A percentile compares a stretch with the other conserved stretches of the same genome.
phyloP scores from a whole-genome alignment of 2,888 invertebrate genomes.

The Ennomos quercinarius region DNA sequence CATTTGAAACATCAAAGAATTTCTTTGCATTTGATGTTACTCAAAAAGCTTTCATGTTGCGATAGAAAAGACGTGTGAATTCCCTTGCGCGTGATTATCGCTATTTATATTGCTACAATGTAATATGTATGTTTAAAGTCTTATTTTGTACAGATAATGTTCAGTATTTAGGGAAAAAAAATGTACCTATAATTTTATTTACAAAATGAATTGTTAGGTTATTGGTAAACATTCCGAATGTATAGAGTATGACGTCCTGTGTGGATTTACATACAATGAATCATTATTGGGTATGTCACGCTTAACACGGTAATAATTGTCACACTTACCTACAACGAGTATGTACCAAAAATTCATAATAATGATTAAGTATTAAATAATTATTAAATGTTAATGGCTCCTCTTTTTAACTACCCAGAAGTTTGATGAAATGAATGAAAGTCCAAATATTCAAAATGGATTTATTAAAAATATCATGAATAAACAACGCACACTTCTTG shows the following conservation, averaged over 20 bases:
- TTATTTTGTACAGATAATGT: conserved; percentile 36
- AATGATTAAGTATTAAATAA: conserved; percentile 38
- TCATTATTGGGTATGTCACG: conserved; percentile 8
- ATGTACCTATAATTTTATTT: conserved; percentile 43
- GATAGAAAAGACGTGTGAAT: not conserved
- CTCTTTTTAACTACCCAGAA: conserved; percentile 1
- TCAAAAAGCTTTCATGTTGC: too few species aligned
- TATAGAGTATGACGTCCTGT: conserved; percentile 19
- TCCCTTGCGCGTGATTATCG: not conserved
- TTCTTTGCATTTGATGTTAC: too few species aligned
- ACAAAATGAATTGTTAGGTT: conserved; percentile 40
- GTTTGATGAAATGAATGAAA: conserved; percentile 11
- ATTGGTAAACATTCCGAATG: conserved; percentile 38
- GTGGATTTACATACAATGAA: conserved; percentile 12
- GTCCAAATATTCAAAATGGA: conserved; percentile 19
- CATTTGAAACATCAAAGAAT: too few species aligned
- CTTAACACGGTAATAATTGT: conserved; percentile 17
- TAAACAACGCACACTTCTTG: conserved; percentile 15
- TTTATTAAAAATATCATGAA: conserved; percentile 37
- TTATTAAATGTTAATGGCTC: conserved; percentile 26
- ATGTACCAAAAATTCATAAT: conserved; percentile 42
- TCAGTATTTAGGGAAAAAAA: conserved; percentile 41
- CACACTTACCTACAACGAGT: conserved; percentile 28
- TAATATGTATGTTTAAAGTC: conserved; percentile 2
- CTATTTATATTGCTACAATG: not conserved